Evolutionary conservation across 2,888 invertebrate species (phyloP).

Genomic region (Acanthopleura granulata): DNA sequence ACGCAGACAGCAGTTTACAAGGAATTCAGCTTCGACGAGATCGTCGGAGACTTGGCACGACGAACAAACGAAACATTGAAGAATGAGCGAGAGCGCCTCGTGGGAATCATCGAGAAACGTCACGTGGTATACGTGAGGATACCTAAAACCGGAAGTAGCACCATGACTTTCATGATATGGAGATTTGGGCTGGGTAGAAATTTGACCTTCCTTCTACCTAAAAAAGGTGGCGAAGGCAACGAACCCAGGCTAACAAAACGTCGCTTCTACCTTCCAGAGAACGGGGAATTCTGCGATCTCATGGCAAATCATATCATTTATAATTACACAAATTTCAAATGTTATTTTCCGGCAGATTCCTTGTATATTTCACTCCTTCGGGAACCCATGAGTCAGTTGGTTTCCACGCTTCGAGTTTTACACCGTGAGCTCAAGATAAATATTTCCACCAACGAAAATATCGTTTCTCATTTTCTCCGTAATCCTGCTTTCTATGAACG

Average conservation of each 20-base stretch:
- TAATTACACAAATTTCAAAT: not conserved
- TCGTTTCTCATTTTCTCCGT: constrained; percentile 10
- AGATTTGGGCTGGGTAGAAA: constrained; percentile 9
- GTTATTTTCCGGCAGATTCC: not conserved
- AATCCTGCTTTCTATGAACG: not conserved
- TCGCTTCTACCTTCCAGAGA: not conserved
- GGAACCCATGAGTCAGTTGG: not conserved
- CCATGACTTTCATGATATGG: constrained; percentile 8
- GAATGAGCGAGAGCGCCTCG: no score
- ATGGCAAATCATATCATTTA: constrained; percentile 6
- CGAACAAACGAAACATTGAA: no score
- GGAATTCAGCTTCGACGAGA: no score
- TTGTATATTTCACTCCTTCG: not conserved
- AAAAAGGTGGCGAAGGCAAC: constrained; percentile 11
- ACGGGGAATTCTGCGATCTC: not conserved
- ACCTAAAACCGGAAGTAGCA: constrained; percentile 17
- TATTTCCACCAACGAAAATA: not conserved
- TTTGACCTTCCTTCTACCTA: not conserved
- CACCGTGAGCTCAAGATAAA: not conserved
- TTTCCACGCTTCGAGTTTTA: not conserved
- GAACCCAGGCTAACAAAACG: not conserved
- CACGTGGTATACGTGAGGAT: constrained; percentile 8
- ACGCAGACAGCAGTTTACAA: no score
- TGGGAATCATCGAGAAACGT: not conserved
- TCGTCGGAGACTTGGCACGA: no score